Evolutionary conservation across 2,113 vertebrate genomes (phyloP).

Genomic region (Pelvicachromis taeniatus): DNA sequence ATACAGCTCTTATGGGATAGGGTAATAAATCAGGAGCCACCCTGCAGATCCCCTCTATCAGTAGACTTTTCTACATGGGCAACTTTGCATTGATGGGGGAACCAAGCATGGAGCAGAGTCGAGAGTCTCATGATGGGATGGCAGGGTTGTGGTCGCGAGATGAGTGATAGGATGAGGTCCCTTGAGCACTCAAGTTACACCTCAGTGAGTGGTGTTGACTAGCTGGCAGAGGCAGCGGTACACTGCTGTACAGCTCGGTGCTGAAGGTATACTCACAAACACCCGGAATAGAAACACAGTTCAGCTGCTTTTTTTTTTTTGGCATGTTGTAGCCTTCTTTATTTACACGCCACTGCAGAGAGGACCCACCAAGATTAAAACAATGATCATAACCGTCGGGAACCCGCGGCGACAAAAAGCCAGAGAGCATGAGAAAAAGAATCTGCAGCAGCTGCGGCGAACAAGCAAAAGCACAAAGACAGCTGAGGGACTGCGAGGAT

Average conservation of each 20-base stretch:
- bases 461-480: conserved; percentile 8
- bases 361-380: conserved; percentile 9
- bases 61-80: conserved; percentile 58
- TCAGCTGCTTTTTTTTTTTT: not conserved
- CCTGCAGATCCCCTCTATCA: conserved; percentile 39
- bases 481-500: conserved; percentile 5
- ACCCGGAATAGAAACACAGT: not conserved
- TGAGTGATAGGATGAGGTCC: conserved; percentile 56
- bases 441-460: not conserved
- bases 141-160: conserved; percentile 18
- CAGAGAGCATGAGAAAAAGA: not conserved
- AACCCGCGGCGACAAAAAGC: not conserved
- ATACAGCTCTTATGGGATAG: not conserved
- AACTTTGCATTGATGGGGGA: conserved; percentile 42
- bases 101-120: conserved; percentile 40
- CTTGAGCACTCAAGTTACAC: conserved; percentile 32
- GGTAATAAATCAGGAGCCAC: conserved; percentile 50
- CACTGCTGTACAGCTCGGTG: not conserved
- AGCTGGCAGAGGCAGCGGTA: not conserved
- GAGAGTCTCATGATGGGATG: conserved; percentile 51
- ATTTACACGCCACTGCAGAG: not conserved
- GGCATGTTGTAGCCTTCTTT: not conserved
- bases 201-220: conserved; percentile 45
- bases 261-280: not conserved
- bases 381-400: not conserved